phyloP scores from a whole-genome alignment of 2,888 invertebrate genomes.

The Mimas tiliae region DNA sequence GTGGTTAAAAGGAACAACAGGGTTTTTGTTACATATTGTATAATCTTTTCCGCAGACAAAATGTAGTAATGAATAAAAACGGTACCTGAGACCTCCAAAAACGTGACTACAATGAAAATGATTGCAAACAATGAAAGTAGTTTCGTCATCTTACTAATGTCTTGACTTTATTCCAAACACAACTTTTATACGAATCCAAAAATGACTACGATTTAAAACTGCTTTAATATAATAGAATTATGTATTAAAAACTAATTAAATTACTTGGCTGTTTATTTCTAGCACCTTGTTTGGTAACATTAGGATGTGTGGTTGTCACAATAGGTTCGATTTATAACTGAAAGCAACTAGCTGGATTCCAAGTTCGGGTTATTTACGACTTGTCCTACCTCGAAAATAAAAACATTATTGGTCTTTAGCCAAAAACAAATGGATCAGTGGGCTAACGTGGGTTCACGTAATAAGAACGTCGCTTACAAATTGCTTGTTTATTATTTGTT shows the following conservation, averaged over 20 bases:
- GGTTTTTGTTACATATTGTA: too few relatives aligned
- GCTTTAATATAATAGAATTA: background rate
- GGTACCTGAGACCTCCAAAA: background rate
- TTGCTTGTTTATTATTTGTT: too few relatives aligned
- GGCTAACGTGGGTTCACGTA: too few relatives aligned
- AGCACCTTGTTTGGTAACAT: conserved; percentile 2
- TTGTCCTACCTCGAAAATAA: background rate
- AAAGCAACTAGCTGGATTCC: background rate
- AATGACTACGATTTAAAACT: background rate
- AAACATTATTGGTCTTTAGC: background rate
- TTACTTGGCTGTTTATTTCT: background rate
- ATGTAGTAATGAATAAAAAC: background rate
- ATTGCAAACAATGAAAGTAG: background rate
- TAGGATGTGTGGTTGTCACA: background rate
- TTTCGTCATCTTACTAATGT: background rate
- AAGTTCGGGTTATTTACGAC: background rate
- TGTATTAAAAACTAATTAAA: conserved; percentile 11
- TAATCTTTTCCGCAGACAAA: too few relatives aligned
- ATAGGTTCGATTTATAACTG: background rate
- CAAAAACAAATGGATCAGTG: too few relatives aligned
- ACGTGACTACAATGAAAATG: background rate
- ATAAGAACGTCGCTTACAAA: too few relatives aligned
- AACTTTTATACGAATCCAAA: background rate
- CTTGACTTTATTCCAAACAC: background rate
- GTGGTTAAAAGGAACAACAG: too few relatives aligned